Evolutionary conservation across 2,888 invertebrate genomes (phyloP).

Genomic region (Hirtodrosophila cameraria): DNA sequence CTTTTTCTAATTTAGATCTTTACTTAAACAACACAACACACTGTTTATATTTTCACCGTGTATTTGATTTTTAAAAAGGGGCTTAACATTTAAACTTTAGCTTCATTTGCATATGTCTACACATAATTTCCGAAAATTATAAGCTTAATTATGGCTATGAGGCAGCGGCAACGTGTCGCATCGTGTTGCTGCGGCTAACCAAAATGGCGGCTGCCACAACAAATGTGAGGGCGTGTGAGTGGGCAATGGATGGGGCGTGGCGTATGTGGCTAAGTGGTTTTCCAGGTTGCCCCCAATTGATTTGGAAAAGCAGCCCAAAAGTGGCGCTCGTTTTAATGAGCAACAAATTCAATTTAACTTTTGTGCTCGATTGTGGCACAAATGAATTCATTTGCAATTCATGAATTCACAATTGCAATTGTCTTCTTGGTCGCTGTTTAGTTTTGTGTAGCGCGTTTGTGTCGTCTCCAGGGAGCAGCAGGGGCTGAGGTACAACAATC

Average conservation of each 20-base stretch:
- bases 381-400: slow-evolving; percentile 65
- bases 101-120: slow-evolving; percentile 64
- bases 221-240: not conserved
- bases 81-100: slow-evolving; percentile 14
- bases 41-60: not conserved
- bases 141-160: slow-evolving; percentile 73
- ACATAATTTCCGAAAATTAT: slow-evolving; percentile 68
- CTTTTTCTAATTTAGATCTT: too few species aligned
- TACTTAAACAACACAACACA: too few species aligned
- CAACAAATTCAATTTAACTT: slow-evolving; percentile 71
- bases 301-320: slow-evolving; percentile 30
- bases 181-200: slow-evolving; percentile 56
- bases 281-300: slow-evolving; percentile 53
- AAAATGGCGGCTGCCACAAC: slow-evolving; percentile 50
- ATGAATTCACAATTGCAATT: slow-evolving; percentile 65
- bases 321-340: slow-evolving; percentile 69
- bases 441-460: not conserved
- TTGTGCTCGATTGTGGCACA: slow-evolving; percentile 70
- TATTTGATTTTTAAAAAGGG: slow-evolving; percentile 22
- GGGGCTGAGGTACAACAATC: slow-evolving; percentile 5
- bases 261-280: slow-evolving; percentile 68
- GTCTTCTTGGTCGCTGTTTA: slow-evolving; percentile 47
- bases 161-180: too few species aligned
- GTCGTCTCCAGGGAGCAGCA: slow-evolving; percentile 24
- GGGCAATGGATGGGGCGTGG: slow-evolving; percentile 11